Percentiles rank a stretch among this genome's conserved stretches.
phyloP scores from a whole-genome alignment of 2,113 vertebrate species.

The Calyptomena viridis region DNA sequence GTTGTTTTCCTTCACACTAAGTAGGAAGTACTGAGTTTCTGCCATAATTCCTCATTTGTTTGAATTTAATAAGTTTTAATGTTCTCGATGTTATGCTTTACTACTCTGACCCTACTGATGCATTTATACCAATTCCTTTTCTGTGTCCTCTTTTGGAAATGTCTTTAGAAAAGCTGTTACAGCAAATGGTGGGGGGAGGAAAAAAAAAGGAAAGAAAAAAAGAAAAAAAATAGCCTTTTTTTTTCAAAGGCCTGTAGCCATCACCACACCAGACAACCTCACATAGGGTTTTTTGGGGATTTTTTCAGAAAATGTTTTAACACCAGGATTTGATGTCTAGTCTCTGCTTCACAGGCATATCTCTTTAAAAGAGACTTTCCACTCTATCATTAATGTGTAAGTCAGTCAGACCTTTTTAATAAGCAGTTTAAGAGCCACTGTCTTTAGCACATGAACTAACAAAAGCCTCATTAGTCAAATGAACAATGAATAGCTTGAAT shows the following conservation, averaged over 20 bases:
- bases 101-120: background rate
- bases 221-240: background rate
- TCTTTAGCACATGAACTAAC: conserved; percentile 61
- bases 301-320: conserved; percentile 43
- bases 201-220: background rate
- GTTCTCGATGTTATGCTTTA: background rate
- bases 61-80: background rate
- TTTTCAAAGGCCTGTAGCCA: conserved; percentile 3
- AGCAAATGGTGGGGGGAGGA: background rate
- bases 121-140: background rate
- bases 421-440: conserved; percentile 49
- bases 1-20: background rate
- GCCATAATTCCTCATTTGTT: background rate
- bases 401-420: conserved; percentile 60
- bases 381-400: conserved; percentile 43
- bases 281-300: background rate
- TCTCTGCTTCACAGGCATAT: conserved; percentile 22
- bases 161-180: conserved; percentile 11
- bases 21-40: background rate
- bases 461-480: conserved; percentile 58
- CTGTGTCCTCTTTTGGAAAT: conserved; percentile 7
- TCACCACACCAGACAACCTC: background rate
- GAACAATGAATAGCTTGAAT: conserved; percentile 58
- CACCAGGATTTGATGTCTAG: conserved; percentile 41
- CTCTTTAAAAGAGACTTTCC: conserved; percentile 47